These are phyloP conservation scores for Plumapathes pennacea DNA, from an alignment of 92 coral and sea anemone species.

Conservation along the genomic window DNA sequence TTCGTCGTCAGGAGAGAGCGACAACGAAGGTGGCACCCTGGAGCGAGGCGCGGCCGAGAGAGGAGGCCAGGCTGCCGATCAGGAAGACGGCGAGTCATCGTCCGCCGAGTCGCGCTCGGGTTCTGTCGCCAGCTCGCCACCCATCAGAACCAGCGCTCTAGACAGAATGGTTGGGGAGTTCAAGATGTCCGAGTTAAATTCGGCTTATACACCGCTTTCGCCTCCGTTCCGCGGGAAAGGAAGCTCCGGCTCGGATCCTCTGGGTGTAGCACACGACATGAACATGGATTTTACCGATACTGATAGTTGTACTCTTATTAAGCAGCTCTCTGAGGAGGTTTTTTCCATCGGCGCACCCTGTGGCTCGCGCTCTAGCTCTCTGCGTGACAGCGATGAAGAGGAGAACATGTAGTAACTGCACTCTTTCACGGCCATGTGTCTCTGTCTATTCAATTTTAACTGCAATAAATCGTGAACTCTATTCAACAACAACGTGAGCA, in stretches of 20 bases:
- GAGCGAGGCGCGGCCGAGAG: too few species aligned
- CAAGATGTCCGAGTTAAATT: background rate
- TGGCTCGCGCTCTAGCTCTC: too few species aligned
- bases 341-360: conserved; percentile 93
- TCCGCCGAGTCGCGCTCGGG: conserved; percentile 9
- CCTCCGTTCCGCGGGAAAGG: conserved; percentile 43
- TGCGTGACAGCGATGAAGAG: too few species aligned
- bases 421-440: too few species aligned
- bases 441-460: too few species aligned
- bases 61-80: background rate
- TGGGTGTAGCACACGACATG: conserved; percentile 61
- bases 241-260: conserved; percentile 43
- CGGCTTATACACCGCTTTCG: background rate
- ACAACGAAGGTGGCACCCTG: conserved; percentile 29
- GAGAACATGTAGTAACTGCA: too few species aligned
- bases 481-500: too few species aligned
- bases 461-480: too few species aligned
- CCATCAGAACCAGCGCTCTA: conserved; percentile 12
- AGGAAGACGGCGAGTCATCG: background rate
- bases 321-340: conserved; percentile 84
- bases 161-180: conserved; percentile 2
- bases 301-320: conserved; percentile 82
- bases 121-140: conserved; percentile 21
- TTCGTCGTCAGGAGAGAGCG: conserved; percentile 81
- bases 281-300: conserved; percentile 84